Conservation (phyloP, 2,888 invertebrate genomes). For the Dione vanillae region DNA sequence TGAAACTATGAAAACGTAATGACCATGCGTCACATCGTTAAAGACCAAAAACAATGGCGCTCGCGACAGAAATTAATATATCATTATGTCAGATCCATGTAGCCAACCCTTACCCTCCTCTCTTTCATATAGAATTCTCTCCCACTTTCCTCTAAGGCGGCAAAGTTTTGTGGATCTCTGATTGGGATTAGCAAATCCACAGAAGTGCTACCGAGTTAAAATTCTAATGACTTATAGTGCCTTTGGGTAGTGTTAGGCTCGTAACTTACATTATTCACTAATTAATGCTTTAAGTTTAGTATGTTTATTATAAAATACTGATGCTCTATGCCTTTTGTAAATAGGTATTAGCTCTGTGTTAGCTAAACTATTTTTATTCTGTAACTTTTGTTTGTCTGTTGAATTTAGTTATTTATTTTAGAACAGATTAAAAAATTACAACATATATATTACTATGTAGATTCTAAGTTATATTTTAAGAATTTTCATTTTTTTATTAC, state of each 20-base stretch:
- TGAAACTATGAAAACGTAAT: constrained; percentile 83
- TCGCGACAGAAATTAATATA: constrained; percentile 84
- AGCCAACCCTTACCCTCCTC: constrained; percentile 53
- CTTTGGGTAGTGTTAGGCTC: constrained; percentile 61
- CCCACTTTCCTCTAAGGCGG: constrained; percentile 58
- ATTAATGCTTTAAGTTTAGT: constrained; percentile 29
- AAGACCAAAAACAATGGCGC: constrained; percentile 83
- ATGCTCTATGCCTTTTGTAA: background rate
- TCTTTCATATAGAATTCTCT: constrained; percentile 50
- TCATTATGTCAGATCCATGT: constrained; percentile 83
- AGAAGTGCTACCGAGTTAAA: constrained; percentile 71
- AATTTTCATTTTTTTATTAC: background rate
- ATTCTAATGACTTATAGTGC: constrained; percentile 74
- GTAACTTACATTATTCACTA: constrained; percentile 34
- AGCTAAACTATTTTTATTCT: background rate
- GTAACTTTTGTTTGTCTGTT: too few species aligned
- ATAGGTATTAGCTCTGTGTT: background rate
- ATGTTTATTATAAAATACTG: constrained; percentile 25
- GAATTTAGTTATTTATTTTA: background rate
- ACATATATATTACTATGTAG: too few species aligned
- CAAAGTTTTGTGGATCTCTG: constrained; percentile 76
- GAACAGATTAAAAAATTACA: background rate
- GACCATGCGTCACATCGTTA: constrained; percentile 81
- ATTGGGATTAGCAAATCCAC: constrained; percentile 81
- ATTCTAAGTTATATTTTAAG: too few species aligned